Conservation (phyloP, 2,888 invertebrate species). For the Drosophila sordidapex region DNA sequence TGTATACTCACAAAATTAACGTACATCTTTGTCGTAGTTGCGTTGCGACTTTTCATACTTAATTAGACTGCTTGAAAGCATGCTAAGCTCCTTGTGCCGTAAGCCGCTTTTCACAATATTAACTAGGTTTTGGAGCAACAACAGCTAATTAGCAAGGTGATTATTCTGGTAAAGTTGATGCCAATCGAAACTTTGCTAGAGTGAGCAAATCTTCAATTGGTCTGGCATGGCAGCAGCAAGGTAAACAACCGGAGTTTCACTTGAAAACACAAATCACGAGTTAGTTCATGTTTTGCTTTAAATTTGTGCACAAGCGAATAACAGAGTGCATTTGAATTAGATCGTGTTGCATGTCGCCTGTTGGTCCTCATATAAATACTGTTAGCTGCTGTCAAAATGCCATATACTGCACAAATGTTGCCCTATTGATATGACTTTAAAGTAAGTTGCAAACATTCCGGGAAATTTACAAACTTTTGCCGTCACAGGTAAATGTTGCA, state of each 20-base stretch:
- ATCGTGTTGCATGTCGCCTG: neutral
- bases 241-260: neutral
- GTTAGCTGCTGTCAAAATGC: slow-evolving; percentile 25
- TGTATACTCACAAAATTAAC: slow-evolving; percentile 13
- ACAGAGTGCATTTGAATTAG: neutral
- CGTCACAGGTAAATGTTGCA: slow-evolving; percentile 36
- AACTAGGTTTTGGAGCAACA: slow-evolving; percentile 1
- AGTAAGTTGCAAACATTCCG: slow-evolving; percentile 45
- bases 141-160: slow-evolving; percentile 23
- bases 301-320: neutral
- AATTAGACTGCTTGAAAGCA: slow-evolving; percentile 12
- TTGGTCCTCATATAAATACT: slow-evolving; percentile 2
- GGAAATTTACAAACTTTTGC: slow-evolving; percentile 43
- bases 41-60: slow-evolving; percentile 17
- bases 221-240: neutral
- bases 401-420: slow-evolving; percentile 17
- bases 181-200: slow-evolving; percentile 16
- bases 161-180: slow-evolving; percentile 1
- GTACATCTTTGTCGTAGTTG: slow-evolving; percentile 10
- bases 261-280: neutral
- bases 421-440: slow-evolving; percentile 52
- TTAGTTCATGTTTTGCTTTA: neutral
- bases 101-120: slow-evolving; percentile 24
- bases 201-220: slow-evolving; percentile 17
- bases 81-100: neutral